Base-by-base conservation (phyloP, 92 coral and sea anemone species). In the Scolanthus callimorphus region DNA sequence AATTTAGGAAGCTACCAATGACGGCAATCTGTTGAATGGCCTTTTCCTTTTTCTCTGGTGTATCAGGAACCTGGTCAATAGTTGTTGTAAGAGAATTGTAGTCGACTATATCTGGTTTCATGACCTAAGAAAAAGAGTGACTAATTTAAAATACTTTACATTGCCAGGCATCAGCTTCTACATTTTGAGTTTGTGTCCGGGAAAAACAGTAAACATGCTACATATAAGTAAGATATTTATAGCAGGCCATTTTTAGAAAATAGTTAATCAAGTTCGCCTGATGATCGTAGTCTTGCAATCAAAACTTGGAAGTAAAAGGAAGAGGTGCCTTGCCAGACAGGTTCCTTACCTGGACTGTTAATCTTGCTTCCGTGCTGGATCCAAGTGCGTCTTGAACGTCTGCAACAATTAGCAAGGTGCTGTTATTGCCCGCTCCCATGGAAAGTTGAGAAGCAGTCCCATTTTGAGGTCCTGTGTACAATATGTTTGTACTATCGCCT, bases 1-100 rank as follows among this genome's bases (percentile, higher is more conserved):
- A 51, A 47, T 66, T 66, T 12, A 66, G 62, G 23, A 66, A 66
- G 27, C 62, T 66, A 30, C 61, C 59, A 10, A 66, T 29, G 13
- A 25, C 39, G 4, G 59, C 37, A 15, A 54, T 23, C 38, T 66
- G 73, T 10, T 58, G 61, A 12, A 66, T 34, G 10, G 55, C 49
- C 41, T 39, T 52, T 15, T 53, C 24, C 19, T 31, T 55, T 10
- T 24, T 55, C 8, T 52, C 30, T 11, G 15, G 15, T 4, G 39
- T 27, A 12, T 3, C 27, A 1, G 19, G 25, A n/a, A 66, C 39
- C 17, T n/a, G 25, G 52, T 31, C 43, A 12, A 66, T 41, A 38
- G 38, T 31, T 8, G 52, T 1, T 20, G 51, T 28, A 25, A 66
- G 20, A 0, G 73, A 53, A 17, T 51, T 54, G 26, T 52, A 66